phyloP scores from a whole-genome alignment of 2,888 invertebrate species.

The Fabriciana adippe region DNA sequence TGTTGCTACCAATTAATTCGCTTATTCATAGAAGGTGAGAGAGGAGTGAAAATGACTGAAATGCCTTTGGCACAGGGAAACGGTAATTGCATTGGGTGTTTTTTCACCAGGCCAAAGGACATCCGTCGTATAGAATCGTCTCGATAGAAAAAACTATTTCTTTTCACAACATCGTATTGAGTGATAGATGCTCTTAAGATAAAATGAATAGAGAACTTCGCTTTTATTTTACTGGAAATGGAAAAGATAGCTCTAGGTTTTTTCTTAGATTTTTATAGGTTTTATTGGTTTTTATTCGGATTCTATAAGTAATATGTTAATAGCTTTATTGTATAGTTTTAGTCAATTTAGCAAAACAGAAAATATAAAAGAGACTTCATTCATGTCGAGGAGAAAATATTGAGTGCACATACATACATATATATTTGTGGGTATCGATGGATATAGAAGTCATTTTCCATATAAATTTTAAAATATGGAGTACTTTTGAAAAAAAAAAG shows the following conservation, averaged over 20 bases:
- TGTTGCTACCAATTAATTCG: slow-evolving; percentile 67
- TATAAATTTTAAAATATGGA: no score
- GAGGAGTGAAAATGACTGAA: slow-evolving; percentile 38
- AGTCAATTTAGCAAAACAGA: no score
- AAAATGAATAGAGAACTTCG: slow-evolving; percentile 8
- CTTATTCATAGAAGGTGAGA: slow-evolving; percentile 46
- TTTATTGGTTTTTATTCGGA: no score
- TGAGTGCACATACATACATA: no score
- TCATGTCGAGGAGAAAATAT: no score
- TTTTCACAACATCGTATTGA: slow-evolving; percentile 32
- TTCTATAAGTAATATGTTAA: no score
- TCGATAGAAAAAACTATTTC: slow-evolving; percentile 35
- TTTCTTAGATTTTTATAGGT: background rate
- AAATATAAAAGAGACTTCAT: no score
- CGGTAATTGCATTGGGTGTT: slow-evolving; percentile 47
- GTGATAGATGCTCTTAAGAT: slow-evolving; percentile 25
- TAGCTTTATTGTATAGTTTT: no score
- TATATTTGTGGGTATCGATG: no score
- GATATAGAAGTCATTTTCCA: no score
- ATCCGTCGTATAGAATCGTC: slow-evolving; percentile 34
- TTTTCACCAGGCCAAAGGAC: slow-evolving; percentile 39
- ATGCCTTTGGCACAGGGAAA: slow-evolving; percentile 42
- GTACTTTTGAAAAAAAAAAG: no score
- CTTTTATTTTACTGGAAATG: background rate
- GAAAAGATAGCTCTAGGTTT: background rate